Conservation (phyloP, 1,140 invertebrate species). For the Latrodectus geometricus region DNA sequence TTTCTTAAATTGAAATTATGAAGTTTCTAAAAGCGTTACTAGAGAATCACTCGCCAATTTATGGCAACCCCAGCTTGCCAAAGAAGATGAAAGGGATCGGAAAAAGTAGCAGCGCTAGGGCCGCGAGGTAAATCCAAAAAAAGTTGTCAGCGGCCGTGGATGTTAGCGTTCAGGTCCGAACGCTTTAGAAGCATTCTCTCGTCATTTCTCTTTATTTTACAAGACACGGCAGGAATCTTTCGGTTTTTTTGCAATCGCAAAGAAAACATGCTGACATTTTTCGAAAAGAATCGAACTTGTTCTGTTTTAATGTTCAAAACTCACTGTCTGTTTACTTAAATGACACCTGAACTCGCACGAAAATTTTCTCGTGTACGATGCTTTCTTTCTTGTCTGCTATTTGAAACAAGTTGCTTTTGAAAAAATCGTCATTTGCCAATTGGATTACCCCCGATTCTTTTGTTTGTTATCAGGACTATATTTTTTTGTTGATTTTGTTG, state of each 20-base stretch:
- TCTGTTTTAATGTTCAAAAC: neutral
- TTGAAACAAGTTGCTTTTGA: conserved; percentile 31
- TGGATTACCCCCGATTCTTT: neutral
- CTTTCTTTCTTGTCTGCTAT: neutral
- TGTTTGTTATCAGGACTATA: conserved; percentile 2
- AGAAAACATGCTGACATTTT: neutral
- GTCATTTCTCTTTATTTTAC: neutral
- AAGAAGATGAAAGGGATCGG: neutral
- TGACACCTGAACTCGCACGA: neutral
- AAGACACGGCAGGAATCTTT: neutral
- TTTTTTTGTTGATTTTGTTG: neutral
- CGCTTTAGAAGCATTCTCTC: neutral
- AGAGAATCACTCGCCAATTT: conserved; percentile 9
- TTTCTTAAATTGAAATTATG: neutral
- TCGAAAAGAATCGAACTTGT: neutral
- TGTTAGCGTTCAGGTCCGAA: neutral
- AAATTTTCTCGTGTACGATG: conserved; percentile 2
- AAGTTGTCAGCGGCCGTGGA: conserved; percentile 3
- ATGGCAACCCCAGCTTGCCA: conserved; percentile 5
- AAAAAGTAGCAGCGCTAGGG: conserved; percentile 30
- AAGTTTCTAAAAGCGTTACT: neutral
- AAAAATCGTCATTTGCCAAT: neutral
- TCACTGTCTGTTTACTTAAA: neutral
- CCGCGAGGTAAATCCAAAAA: conserved; percentile 58
- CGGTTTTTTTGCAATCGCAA: neutral